Conservation (phyloP, 2,113 vertebrate genomes). For the Aix galericulata region DNA sequence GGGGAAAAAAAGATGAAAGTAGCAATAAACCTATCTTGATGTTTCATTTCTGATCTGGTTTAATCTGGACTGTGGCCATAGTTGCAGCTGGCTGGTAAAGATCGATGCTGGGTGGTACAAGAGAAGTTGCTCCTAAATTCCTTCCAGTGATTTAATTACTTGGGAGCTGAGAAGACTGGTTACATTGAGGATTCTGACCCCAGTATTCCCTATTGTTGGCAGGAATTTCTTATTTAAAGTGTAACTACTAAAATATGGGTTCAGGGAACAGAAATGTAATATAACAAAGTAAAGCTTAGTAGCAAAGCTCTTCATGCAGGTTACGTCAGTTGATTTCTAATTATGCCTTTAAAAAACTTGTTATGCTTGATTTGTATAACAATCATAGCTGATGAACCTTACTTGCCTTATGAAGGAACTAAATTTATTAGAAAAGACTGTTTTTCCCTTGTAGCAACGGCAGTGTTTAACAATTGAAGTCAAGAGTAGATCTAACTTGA, state of each 20-base stretch:
- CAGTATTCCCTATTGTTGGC: neutral
- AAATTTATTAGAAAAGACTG: neutral
- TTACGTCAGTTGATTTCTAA: neutral
- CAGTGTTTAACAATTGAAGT: neutral
- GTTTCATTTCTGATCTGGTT: neutral
- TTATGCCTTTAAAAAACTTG: neutral
- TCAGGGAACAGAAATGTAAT: neutral
- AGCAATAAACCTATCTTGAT: neutral
- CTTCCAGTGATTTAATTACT: neutral
- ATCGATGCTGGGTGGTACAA: neutral
- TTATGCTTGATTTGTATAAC: neutral
- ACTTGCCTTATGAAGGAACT: neutral
- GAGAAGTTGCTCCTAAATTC: neutral
- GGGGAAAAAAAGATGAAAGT: too few relatives aligned
- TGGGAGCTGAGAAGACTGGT: neutral
- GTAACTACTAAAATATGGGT: neutral
- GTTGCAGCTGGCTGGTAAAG: neutral
- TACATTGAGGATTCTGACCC: neutral
- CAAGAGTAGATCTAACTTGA: neutral
- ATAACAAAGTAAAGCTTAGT: neutral
- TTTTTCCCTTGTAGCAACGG: neutral
- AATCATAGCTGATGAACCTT: neutral
- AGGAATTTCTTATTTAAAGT: conserved; percentile 1
- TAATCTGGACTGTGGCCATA: neutral
- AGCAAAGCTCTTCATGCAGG: neutral